Percentiles rank a stretch among this genome's conserved stretches.
phyloP scores from a whole-genome alignment of 2,888 invertebrate species.

The Phrixothrix hirtus region DNA sequence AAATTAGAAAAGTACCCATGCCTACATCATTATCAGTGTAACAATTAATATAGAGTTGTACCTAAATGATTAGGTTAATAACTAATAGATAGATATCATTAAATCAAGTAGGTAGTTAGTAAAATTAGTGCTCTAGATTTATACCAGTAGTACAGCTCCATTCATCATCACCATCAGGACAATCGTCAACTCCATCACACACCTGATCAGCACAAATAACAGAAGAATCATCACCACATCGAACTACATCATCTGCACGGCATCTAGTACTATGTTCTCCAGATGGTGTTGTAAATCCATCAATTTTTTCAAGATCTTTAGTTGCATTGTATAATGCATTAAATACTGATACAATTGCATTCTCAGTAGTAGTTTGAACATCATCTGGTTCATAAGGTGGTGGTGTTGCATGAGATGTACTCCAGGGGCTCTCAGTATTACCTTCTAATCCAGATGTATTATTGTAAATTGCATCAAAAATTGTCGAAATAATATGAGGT shows the following conservation, averaged over 20 bases:
- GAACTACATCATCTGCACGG: constrained; percentile 59
- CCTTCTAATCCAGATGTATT: constrained; percentile 18
- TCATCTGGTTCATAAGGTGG: not conserved
- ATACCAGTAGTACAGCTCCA: constrained; percentile 56
- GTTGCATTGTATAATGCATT: constrained; percentile 4
- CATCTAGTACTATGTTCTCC: constrained; percentile 45
- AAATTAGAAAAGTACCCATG: no score
- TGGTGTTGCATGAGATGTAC: not conserved
- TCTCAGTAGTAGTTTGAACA: constrained; percentile 1
- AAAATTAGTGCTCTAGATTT: constrained; percentile 4
- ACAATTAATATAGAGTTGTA: no score
- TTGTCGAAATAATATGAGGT: not conserved
- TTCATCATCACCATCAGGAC: constrained; percentile 72
- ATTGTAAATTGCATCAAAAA: constrained; percentile 18
- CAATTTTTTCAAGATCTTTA: not conserved
- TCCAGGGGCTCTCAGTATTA: not conserved
- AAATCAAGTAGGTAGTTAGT: constrained; percentile 27
- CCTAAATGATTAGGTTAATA: no score
- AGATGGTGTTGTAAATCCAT: not conserved
- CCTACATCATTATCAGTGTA: no score
- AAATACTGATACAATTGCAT: constrained; percentile 1
- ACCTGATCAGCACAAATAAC: constrained; percentile 61
- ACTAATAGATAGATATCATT: not conserved
- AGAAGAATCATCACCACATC: constrained; percentile 58
- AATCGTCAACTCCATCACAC: constrained; percentile 69